Evolutionary conservation across 2,113 vertebrate genomes (phyloP).

Genomic region (Corythoichthys haematopterus): DNA sequence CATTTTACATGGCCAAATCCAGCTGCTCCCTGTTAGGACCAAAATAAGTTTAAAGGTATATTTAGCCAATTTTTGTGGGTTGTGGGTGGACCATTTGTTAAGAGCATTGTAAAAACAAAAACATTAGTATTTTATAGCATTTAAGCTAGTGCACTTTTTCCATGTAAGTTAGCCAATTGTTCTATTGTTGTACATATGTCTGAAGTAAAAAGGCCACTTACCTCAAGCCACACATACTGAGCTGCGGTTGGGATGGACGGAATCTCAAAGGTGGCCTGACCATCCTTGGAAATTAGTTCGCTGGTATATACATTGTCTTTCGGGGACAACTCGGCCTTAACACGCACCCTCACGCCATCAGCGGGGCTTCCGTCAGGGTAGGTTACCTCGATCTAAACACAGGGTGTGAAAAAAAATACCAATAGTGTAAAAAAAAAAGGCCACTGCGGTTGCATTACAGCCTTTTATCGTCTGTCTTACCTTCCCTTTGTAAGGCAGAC

Average conservation of each 20-base stretch:
- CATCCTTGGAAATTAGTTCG: constrained; percentile 77
- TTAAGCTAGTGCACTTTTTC: too few relatives aligned
- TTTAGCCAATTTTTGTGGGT: too few relatives aligned
- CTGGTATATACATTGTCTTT: constrained; percentile 88
- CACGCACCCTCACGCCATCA: constrained; percentile 78
- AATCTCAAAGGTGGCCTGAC: constrained; percentile 85
- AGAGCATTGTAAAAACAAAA: too few relatives aligned
- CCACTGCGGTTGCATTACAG: not conserved
- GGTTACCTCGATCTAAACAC: constrained; percentile 81
- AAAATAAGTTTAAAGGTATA: too few relatives aligned
- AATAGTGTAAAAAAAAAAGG: not conserved
- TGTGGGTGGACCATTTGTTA: too few relatives aligned
- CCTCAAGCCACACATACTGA: constrained; percentile 94
- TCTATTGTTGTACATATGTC: too few relatives aligned
- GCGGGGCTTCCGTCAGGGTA: constrained; percentile 88
- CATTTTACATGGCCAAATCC: too few relatives aligned
- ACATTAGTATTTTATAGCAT: too few relatives aligned
- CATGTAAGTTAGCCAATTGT: too few relatives aligned
- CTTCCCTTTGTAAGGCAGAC: constrained; percentile 88
- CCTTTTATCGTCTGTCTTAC: constrained; percentile 57
- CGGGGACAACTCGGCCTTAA: constrained; percentile 85
- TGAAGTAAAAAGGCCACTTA: constrained; percentile 53
- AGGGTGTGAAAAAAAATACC: not conserved
- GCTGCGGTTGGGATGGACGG: constrained; percentile 86
- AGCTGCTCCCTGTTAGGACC: too few relatives aligned